phyloP scores from a whole-genome alignment of 2,113 vertebrate genomes.

The Ceyx margarethae region DNA sequence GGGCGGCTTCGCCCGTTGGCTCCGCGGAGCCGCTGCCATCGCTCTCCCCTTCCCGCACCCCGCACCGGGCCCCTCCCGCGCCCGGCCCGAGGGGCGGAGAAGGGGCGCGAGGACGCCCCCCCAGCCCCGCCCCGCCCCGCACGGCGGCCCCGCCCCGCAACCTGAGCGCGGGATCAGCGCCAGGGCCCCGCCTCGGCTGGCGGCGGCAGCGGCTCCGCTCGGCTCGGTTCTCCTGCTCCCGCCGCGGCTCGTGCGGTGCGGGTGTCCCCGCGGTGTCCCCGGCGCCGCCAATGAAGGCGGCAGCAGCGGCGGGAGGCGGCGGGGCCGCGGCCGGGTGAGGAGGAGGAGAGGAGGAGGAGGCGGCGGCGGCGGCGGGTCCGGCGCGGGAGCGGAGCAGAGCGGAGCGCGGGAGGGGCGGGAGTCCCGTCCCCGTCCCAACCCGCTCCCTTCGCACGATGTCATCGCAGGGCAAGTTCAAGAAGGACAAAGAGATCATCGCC shows the following conservation, averaged over 20 bases:
- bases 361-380: not conserved
- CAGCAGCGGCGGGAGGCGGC: not conserved
- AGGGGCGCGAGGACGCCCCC: no score
- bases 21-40: no score
- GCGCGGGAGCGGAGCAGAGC: not conserved
- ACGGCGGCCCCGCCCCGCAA: not conserved
- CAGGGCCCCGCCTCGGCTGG: constrained; percentile 28
- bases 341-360: not conserved
- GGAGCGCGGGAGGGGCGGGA: not conserved
- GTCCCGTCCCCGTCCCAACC: not conserved
- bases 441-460: constrained; percentile 80
- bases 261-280: constrained; percentile 1
- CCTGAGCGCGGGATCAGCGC: constrained; percentile 64
- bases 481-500: constrained; percentile 96
- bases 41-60: no score
- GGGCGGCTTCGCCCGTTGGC: no score
- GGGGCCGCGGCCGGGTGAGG: not conserved
- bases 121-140: not conserved
- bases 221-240: not conserved
- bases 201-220: not conserved
- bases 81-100: no score
- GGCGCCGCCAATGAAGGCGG: constrained; percentile 35
- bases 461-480: constrained; percentile 92
- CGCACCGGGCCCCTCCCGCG: no score
- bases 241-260: not conserved